Conservation (phyloP, 2,797 vertebrate species). For the Sebastes trivittatus region DNA sequence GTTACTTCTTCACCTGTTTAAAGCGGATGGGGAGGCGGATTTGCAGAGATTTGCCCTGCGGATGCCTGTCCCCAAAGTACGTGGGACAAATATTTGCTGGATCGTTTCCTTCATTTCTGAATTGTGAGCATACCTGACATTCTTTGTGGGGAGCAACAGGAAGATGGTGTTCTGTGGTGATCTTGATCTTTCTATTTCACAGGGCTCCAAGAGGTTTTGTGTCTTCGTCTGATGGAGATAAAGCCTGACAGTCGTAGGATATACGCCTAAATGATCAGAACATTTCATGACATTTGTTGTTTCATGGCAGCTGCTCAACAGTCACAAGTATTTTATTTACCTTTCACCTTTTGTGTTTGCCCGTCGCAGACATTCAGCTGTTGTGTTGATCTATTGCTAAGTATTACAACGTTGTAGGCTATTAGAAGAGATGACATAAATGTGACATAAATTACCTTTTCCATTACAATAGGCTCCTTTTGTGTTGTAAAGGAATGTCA, state of each 20-base stretch:
- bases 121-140: conserved; percentile 54
- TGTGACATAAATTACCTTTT: conserved; percentile 5
- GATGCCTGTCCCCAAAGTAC: conserved; percentile 13
- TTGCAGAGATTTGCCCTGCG: neutral
- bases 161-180: conserved; percentile 25
- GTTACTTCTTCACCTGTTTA: conserved; percentile 44
- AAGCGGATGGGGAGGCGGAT: neutral
- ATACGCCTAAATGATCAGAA: neutral
- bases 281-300: conserved; percentile 11
- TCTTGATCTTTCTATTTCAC: conserved; percentile 7
- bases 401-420: neutral
- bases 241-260: neutral
- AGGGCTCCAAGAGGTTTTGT: neutral
- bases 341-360: conserved; percentile 12
- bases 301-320: neutral
- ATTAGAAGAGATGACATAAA: neutral
- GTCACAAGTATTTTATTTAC: conserved; percentile 14
- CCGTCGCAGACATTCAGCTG: neutral
- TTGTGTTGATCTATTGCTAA: neutral
- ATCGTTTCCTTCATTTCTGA: conserved; percentile 40
- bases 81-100: conserved; percentile 52
- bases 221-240: neutral
- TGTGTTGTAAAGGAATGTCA: conserved; percentile 3
- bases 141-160: conserved; percentile 50
- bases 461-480: neutral